Evolutionary conservation across 1,140 invertebrate species (phyloP).

Genomic region (Brevipalpus yothersi): DNA sequence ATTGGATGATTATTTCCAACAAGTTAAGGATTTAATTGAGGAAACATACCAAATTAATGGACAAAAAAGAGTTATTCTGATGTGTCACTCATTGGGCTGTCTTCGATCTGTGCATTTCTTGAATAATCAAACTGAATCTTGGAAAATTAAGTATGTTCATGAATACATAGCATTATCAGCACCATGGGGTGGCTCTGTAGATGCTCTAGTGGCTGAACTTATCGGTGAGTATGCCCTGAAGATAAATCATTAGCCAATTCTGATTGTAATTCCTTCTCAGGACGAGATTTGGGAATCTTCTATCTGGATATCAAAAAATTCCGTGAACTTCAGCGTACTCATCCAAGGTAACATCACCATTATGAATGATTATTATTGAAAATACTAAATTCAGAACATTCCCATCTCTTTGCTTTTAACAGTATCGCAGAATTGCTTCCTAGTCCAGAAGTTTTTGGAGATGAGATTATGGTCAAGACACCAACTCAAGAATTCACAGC

Average conservation of each 20-base stretch:
- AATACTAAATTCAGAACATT: too few relatives aligned
- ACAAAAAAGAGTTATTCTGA: background rate
- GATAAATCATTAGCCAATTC: too few relatives aligned
- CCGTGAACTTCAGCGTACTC: too few relatives aligned
- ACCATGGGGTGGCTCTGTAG: conserved; percentile 77
- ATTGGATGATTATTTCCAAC: background rate
- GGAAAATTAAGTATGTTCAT: conserved; percentile 77
- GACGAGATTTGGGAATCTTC: too few relatives aligned
- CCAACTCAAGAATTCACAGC: background rate
- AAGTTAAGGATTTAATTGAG: background rate
- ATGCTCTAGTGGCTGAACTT: conserved; percentile 51
- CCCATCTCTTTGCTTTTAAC: too few relatives aligned
- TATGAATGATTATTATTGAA: too few relatives aligned
- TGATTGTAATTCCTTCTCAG: too few relatives aligned
- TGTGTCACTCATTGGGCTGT: conserved; percentile 20
- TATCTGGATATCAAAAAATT: too few relatives aligned
- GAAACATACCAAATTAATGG: background rate
- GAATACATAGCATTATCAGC: conserved; percentile 60
- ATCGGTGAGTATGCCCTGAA: background rate
- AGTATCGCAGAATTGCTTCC: background rate
- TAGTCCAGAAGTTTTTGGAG: background rate
- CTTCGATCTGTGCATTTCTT: conserved; percentile 64
- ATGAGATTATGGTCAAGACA: background rate
- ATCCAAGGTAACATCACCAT: too few relatives aligned
- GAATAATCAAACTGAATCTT: conserved; percentile 41